Conservation (phyloP, 2,113 vertebrate species). For the Zootoca vivipara region DNA sequence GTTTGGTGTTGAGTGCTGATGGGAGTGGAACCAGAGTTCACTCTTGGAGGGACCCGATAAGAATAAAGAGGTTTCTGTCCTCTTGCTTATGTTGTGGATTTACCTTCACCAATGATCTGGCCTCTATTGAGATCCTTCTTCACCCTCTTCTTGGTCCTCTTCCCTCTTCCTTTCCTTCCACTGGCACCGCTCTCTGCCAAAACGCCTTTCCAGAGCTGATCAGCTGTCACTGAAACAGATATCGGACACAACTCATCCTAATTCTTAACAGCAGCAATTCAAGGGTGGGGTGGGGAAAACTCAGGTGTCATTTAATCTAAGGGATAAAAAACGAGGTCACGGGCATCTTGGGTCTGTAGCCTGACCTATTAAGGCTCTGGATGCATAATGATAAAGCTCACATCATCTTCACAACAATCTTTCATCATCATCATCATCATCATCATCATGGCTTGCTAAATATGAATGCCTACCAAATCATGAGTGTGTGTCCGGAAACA, state of each 20-base stretch:
- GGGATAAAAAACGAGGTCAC: not conserved
- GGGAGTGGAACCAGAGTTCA: not conserved
- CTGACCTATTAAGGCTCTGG: not conserved
- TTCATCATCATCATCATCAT: too few species aligned
- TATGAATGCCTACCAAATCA: not conserved
- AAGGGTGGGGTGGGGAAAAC: not conserved
- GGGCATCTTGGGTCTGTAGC: not conserved
- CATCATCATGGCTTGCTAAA: too few species aligned
- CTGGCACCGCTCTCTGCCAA: constrained; percentile 87
- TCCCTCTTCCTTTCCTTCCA: constrained; percentile 88
- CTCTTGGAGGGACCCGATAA: not conserved
- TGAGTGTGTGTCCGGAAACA: not conserved
- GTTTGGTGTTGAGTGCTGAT: too few species aligned
- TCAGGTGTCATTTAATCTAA: not conserved
- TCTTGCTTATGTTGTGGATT: constrained; percentile 19
- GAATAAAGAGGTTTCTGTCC: not conserved
- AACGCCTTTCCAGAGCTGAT: constrained; percentile 91
- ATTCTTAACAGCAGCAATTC: constrained; percentile 12
- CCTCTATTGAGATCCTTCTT: constrained; percentile 89
- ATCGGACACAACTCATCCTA: constrained; percentile 35
- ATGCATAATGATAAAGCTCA: not conserved
- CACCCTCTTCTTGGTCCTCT: constrained; percentile 86
- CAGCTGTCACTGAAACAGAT: constrained; percentile 87
- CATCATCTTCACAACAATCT: not conserved
- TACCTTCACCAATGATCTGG: constrained; percentile 92